Evolutionary conservation across 2,113 vertebrate genomes (phyloP).

Genomic region (Grus americana): DNA sequence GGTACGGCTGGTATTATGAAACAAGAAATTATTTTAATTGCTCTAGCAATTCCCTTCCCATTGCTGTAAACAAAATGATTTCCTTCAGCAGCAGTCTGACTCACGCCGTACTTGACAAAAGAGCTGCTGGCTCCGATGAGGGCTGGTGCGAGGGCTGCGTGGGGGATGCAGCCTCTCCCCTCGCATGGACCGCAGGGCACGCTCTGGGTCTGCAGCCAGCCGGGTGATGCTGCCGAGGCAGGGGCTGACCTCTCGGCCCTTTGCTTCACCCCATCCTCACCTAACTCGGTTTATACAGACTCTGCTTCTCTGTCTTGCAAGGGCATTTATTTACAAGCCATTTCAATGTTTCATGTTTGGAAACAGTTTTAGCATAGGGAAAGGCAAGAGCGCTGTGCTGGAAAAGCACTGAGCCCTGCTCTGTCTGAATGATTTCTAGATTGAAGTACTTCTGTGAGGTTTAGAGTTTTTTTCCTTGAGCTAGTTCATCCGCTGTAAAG

Average conservation of each 20-base stretch:
- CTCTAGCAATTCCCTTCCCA: conserved; percentile 37
- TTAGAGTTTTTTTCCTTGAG: background rate
- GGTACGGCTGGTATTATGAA: conserved; percentile 33
- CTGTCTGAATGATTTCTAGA: background rate
- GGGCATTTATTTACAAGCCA: background rate
- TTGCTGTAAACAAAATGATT: conserved; percentile 8
- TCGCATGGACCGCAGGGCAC: accelerated
- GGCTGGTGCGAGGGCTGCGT: background rate
- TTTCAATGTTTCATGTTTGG: background rate
- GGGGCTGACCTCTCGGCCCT: background rate
- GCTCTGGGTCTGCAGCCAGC: background rate
- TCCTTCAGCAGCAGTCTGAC: conserved; percentile 37
- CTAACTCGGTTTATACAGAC: background rate
- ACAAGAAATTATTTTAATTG: conserved; percentile 65
- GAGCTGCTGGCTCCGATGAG: background rate
- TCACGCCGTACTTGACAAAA: background rate
- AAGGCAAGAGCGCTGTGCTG: background rate
- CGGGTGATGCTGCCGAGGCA: background rate
- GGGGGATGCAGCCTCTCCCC: background rate
- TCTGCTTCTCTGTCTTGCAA: background rate
- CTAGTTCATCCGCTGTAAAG: background rate
- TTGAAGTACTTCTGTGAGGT: background rate
- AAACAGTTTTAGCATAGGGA: background rate
- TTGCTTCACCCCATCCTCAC: background rate
- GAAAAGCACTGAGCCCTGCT: background rate